Evolutionary conservation across 2,113 vertebrate genomes (phyloP).

Genomic region (Hystrix cristata): DNA sequence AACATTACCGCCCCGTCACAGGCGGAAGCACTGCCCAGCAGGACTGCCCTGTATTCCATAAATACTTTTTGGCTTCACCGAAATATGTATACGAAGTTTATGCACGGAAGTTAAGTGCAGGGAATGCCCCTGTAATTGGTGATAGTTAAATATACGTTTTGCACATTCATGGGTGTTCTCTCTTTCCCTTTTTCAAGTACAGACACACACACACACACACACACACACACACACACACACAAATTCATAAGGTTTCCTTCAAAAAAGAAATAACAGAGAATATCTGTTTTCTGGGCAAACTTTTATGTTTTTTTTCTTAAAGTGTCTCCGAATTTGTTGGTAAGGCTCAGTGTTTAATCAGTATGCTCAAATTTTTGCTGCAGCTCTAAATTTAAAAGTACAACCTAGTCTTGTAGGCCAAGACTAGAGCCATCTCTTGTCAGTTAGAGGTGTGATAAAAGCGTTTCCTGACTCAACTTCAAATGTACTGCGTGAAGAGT

Average conservation of each 20-base stretch:
- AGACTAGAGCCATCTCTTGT: neutral
- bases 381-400: constrained; percentile 37
- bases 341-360: constrained; percentile 8
- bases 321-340: neutral
- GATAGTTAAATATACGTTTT: constrained; percentile 79
- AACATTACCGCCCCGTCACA: constrained; percentile 25
- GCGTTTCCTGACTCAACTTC: neutral
- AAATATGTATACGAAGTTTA: constrained; percentile 45
- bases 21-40: constrained; percentile 68
- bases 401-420: neutral
- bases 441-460: neutral
- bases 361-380: neutral
- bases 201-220: neutral
- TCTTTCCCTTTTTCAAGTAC: constrained; percentile 33
- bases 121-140: constrained; percentile 76
- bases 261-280: constrained; percentile 34
- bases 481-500: neutral
- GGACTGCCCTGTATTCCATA: constrained; percentile 68
- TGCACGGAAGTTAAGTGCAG: constrained; percentile 65
- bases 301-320: constrained; percentile 16
- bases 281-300: constrained; percentile 19
- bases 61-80: constrained; percentile 70
- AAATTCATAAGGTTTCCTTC: neutral
- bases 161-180: constrained; percentile 57
- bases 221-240: neutral